Base-by-base conservation (phyloP, 2,797 vertebrate genomes). In the Anguilla megastoma region DNA sequence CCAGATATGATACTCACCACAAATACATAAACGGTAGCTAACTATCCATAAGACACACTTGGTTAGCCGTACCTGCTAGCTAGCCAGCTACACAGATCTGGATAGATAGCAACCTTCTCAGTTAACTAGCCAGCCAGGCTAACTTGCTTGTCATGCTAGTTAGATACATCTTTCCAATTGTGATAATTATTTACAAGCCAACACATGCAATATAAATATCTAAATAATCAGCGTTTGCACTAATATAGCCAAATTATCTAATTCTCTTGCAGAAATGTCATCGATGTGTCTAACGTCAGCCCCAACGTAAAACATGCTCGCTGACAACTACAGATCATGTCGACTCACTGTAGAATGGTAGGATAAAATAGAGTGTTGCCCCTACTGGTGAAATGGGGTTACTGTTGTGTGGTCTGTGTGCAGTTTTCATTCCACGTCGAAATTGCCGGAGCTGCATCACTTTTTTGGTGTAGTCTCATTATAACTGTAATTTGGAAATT, bases 301-400 rank as follows among this genome's bases (percentile, higher is more conserved):
- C 79, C 48, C 71, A 86, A 69, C 52, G 60, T 24, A 84, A 63
- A 66, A 36, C 63, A 88, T 30, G 66, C 58, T 87, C 88, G 16
- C 86, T 36, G 89, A 87, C 92, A 91, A 87, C 88, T 90, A 91
- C 92, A 89, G 71, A 85, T 89, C 86, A 91, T 88, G 87, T 89
- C 41, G 16, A 36, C 86, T 12, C 18, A 12, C 30, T 45, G 4
- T 10, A 52, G 56, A 60, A 10, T 36, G 36, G 3, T 52, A 56
- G 0, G 41, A 60, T 33, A 88, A 66, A 90, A 86, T 30, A 0
- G 27, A 30, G 0, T 60, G 89, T 90, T 90, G 93, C 90, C 93
- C 56, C 94, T 89, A 86, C 52, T 24, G 93, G 18, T 14, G 3
- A 14, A 8, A 27, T 54, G n/a, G 8, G 16, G 18, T 36, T n/a